These are phyloP conservation scores for Carapus acus DNA, from an alignment of 2,797 vertebrate genomes.

Conservation along the genomic window DNA sequence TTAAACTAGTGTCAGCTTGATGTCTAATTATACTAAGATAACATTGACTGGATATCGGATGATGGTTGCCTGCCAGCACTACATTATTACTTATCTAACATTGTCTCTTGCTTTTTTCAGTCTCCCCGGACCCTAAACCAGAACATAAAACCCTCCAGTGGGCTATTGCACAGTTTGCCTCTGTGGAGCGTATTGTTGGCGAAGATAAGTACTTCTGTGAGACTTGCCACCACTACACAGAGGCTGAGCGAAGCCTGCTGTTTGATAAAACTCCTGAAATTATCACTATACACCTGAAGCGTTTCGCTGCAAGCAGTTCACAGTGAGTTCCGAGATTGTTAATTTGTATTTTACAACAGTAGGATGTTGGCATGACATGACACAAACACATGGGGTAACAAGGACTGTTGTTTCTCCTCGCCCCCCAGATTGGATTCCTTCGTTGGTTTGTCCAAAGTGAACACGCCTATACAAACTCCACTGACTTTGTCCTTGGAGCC, in stretches of 20 bases:
- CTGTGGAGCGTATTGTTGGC: slow-evolving; percentile 95
- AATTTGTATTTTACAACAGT: no score
- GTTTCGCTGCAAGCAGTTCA: slow-evolving; percentile 90
- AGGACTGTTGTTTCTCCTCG: background rate
- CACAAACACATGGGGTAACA: no score
- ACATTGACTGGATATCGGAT: no score
- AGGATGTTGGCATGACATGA: no score
- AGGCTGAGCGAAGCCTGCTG: slow-evolving; percentile 93
- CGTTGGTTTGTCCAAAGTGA: slow-evolving; percentile 92
- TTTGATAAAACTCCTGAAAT: slow-evolving; percentile 98
- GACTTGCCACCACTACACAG: slow-evolving; percentile 93
- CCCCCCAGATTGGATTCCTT: slow-evolving; percentile 84
- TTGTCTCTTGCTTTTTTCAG: slow-evolving; percentile 57
- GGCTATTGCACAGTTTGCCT: slow-evolving; percentile 97
- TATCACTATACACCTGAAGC: slow-evolving; percentile 96
- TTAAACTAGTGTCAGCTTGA: no score
- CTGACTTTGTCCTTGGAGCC: slow-evolving; percentile 86
- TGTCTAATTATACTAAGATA: no score
- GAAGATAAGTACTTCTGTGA: slow-evolving; percentile 99
- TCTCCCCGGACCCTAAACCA: slow-evolving; percentile 93
- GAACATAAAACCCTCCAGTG: slow-evolving; percentile 91
- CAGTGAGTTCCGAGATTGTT: slow-evolving; percentile 72
- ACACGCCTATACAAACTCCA: slow-evolving; percentile 89
- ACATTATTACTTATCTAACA: background rate
- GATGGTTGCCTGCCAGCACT: no score